Percentiles rank a stretch among this genome's conserved stretches.
Evolutionary conservation across 2,797 vertebrate genomes (phyloP).

Genomic region (Hirundo rustica): DNA sequence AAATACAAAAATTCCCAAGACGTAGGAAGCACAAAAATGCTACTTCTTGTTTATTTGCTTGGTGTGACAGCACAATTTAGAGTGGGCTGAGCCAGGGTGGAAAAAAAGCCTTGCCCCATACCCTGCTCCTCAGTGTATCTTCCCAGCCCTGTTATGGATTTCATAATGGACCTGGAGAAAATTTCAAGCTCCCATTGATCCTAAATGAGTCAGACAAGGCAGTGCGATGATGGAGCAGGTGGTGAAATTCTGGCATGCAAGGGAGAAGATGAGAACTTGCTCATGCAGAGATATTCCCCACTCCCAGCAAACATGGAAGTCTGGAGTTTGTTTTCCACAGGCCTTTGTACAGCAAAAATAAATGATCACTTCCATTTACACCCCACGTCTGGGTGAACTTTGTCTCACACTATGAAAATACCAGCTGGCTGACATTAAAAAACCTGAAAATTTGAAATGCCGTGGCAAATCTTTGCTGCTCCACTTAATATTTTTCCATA

Average conservation of each 20-base stretch:
- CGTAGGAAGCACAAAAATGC: slow-evolving; percentile 22
- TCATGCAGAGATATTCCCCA: neutral
- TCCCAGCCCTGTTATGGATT: slow-evolving; percentile 24
- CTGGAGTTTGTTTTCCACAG: neutral
- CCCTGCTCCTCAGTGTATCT: neutral
- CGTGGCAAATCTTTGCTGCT: fast-evolving
- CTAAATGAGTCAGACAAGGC: slow-evolving; percentile 22
- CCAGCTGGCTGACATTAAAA: neutral
- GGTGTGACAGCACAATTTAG: neutral
- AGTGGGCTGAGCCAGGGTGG: neutral
- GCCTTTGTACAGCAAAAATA: neutral
- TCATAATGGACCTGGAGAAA: slow-evolving; percentile 7
- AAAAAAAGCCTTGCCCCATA: slow-evolving; percentile 22
- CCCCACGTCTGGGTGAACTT: neutral
- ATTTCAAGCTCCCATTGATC: slow-evolving; percentile 61
- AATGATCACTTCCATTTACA: neutral
- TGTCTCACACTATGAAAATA: slow-evolving; percentile 3
- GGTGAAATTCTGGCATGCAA: neutral
- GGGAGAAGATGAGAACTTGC: slow-evolving; percentile 36
- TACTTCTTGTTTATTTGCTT: slow-evolving; percentile 16
- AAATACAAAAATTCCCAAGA: slow-evolving; percentile 30
- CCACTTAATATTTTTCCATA: neutral
- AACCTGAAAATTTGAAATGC: neutral
- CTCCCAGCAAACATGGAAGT: slow-evolving; percentile 37
- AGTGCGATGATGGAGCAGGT: slow-evolving; percentile 17